Conservation (phyloP, 2,888 invertebrate species). For the Drosophila differens region DNA sequence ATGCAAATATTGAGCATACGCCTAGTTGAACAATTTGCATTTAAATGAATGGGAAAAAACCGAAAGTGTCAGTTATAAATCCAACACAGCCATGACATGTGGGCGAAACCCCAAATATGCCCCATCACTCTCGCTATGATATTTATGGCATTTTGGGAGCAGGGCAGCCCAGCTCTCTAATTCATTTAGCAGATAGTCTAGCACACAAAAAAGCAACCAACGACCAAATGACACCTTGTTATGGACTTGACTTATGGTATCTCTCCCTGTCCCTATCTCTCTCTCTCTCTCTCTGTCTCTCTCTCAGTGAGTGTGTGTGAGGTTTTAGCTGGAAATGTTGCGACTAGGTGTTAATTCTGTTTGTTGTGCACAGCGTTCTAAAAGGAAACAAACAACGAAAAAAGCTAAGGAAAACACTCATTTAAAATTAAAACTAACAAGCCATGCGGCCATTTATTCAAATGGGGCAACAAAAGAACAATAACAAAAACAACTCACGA, state of each 20-base stretch:
- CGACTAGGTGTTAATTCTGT: constrained; percentile 74
- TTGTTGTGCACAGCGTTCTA: constrained; percentile 38
- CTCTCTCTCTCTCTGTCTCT: neutral
- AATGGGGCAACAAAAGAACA: neutral
- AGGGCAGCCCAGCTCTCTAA: constrained; percentile 49
- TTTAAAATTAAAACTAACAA: constrained; percentile 51
- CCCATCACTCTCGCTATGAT: neutral
- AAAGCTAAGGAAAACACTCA: constrained; percentile 49
- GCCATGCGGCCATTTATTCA: constrained; percentile 56
- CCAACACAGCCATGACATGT: constrained; percentile 42
- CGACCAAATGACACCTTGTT: constrained; percentile 74
- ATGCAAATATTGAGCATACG: constrained; percentile 68
- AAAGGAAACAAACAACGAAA: constrained; percentile 56
- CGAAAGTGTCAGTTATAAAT: constrained; percentile 70
- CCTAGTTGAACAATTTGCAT: constrained; percentile 70
- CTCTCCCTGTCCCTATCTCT: neutral
- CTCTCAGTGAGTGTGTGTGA: constrained; percentile 16
- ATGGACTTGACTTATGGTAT: constrained; percentile 56
- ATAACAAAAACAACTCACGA: neutral
- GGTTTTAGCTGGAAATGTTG: constrained; percentile 70
- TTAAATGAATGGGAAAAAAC: constrained; percentile 58
- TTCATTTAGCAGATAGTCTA: constrained; percentile 59
- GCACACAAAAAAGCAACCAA: constrained; percentile 16
- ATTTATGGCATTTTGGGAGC: constrained; percentile 48
- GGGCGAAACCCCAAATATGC: constrained; percentile 27